Percentiles rank a stretch among this genome's conserved stretches.
phyloP scores from a whole-genome alignment of 1,140 invertebrate genomes.

The Colletes gigas region DNA sequence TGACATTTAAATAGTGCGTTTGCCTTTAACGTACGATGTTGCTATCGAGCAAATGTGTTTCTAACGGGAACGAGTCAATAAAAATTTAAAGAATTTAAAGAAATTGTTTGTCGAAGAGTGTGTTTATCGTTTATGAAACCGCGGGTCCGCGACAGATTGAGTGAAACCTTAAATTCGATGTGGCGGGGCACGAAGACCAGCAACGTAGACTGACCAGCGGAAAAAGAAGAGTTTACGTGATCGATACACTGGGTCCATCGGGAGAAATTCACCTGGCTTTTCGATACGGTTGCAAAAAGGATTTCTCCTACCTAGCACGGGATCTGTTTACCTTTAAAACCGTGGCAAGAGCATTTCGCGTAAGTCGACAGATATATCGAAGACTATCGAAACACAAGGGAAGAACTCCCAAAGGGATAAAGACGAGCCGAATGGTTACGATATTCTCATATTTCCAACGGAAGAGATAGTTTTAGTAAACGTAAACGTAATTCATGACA shows the following conservation, averaged over 20 bases:
- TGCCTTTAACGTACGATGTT: neutral
- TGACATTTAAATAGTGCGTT: neutral
- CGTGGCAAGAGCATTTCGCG: neutral
- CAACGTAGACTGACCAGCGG: neutral
- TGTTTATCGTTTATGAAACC: neutral
- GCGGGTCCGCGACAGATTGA: neutral
- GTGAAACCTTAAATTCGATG: neutral
- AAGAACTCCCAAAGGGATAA: neutral
- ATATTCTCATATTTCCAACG: neutral
- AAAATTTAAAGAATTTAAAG: neutral
- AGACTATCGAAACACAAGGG: neutral
- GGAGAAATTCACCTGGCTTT: neutral
- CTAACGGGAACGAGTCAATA: neutral
- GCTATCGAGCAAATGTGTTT: too few species aligned
- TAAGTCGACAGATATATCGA: neutral
- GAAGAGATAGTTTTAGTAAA: too few species aligned
- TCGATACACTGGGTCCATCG: slow-evolving; percentile 12
- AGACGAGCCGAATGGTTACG: slow-evolving; percentile 2
- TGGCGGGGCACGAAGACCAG: neutral
- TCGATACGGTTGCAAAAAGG: neutral
- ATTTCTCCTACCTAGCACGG: neutral
- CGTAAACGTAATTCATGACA: neutral
- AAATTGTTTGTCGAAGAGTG: too few species aligned
- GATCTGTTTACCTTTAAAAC: neutral
- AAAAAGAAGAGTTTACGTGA: slow-evolving; percentile 1